Base-by-base conservation (phyloP, 23 tunicate species). In the Botrylloides violaceus region DNA sequence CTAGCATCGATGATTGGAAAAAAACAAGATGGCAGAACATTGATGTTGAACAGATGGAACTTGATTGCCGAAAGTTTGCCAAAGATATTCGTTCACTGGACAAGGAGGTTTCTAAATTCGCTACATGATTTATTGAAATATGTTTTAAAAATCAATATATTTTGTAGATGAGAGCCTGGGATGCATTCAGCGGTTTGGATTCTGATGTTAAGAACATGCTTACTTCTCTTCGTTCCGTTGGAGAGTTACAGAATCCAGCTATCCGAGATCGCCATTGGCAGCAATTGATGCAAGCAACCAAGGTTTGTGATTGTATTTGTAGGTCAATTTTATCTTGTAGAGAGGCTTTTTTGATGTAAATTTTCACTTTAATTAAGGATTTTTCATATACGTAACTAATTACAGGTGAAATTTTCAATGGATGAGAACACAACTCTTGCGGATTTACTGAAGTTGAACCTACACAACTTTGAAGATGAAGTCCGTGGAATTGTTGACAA, bases 221-320 rank as follows among this genome's bases (percentile, higher is more conserved):
- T 57, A 90, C 97, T 22, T 90, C 97, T 37, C 70, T 90, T 4
- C 78, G 97, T 23, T 84, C 97, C 31, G 97, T 90, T 29, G 80
- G 90, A 29, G 97, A 90, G 36, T 78, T 90, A 21, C 97, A 90
- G 37, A 90, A 90, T 66, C 91, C 97, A 61, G 97, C 97, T 22
- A 90, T 90, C 70, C 71, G 97, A 15, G 97, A 90, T 66, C 74
- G 97, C 25, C 97, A 90, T 39, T 90, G 97, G 97, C 97, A 90
- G 37, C 90, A 90, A 56, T 85, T 90, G n/a, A 90, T 90, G 97
- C 97, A 90, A 59, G 97, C 97, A 1, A 90, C 97, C 0, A 63
- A 90, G 82, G 97, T 90, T 38, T 7, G 53, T 43, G 53, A 9
- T 15, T 43, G 15, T 43, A 15, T 7, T 43, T 43, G 53, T 9